Evolutionary conservation across 64 coral and sea anemone genomes (phyloP), one percentile per base, ranked within the genome.

Genomic region (Pachyseris speciosa): DNA sequence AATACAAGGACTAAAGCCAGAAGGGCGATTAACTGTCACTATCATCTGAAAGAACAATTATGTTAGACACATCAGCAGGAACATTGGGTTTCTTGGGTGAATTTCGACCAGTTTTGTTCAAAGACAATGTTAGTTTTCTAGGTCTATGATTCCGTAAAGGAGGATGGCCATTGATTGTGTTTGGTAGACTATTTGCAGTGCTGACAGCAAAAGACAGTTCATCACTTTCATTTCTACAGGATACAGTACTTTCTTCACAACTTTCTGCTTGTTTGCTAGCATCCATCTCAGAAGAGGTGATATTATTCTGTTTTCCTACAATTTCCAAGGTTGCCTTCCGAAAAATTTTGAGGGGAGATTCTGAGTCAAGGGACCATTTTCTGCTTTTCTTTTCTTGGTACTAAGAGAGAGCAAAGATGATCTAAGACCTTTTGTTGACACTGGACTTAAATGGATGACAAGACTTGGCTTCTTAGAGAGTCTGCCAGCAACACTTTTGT

Each of bases 31-130:
- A n/a, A 34, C 40, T 49, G 11, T 67, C 58, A 43, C 81, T 45
- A 12, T 84, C 64, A 86, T 86, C 83, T 81, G 77, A 81, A 27
- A 81, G 77, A 2, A 81, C 77, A 15, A 81, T 81, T 37, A 61
- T 9, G 9, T 38, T 0, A 28, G 7, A 48, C 31, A 12, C 30
- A 25, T 27, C 29, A 9, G 15, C 75, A 57, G 44, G 16, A 37
- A 24, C 16, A 10, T 32, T 37, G 6, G 34, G 27, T 53, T 52
- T 37, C 26, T 27, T 78, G 16, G 75, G 49, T 17, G 48, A 58
- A 22, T 34, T 53, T 79, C 50, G 33, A 19, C 49, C 75, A 25
- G 1, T 20, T 52, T 36, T 59, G 29, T 79, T 79, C 47, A 79
- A 57, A 79, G 75, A 79, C 4, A 57, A 57, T 20, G 50, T 4